These are phyloP conservation scores for Kryptolebias marmoratus DNA, from an alignment of 2,113 vertebrate species.

Conservation along the genomic window DNA sequence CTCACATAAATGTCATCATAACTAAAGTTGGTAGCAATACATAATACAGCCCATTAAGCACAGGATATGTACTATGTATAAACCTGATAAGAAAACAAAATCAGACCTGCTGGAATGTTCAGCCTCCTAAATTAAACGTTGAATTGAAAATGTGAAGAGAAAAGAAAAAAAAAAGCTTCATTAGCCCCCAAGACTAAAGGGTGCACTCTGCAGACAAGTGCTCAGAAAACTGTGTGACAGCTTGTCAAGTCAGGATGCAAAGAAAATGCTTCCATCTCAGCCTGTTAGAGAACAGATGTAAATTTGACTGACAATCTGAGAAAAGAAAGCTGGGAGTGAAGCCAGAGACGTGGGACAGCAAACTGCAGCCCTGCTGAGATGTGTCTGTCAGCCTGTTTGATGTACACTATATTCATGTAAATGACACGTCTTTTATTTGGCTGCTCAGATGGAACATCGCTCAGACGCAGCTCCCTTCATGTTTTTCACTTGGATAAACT, in stretches of 20 bases:
- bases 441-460: conserved; percentile 7
- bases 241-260: conserved; percentile 10
- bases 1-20: too few relatives aligned
- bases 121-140: conserved; percentile 37
- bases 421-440: conserved; percentile 17
- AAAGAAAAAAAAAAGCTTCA: conserved; percentile 42
- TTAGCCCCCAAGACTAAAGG: conserved; percentile 39
- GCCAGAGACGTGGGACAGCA: not conserved
- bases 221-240: conserved; percentile 16
- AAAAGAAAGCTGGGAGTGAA: conserved; percentile 15
- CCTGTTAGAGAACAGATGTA: conserved; percentile 18
- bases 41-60: too few relatives aligned
- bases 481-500: conserved; percentile 4
- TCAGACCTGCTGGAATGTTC: conserved; percentile 36
- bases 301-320: conserved; percentile 3
- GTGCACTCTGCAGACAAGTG: conserved; percentile 13
- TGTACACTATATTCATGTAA: conserved; percentile 19
- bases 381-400: conserved; percentile 3
- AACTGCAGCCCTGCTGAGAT: not conserved
- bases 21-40: too few relatives aligned
- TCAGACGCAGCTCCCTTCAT: conserved; percentile 1
- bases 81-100: not conserved
- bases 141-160: conserved; percentile 35
- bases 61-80: too few relatives aligned
- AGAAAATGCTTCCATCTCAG: conserved; percentile 26